Evolutionary conservation across 53 echinoderm and acorn worm species (phyloP), one percentile per base, ranked within the genome.

Genomic region (Paracentrotus lividus): DNA sequence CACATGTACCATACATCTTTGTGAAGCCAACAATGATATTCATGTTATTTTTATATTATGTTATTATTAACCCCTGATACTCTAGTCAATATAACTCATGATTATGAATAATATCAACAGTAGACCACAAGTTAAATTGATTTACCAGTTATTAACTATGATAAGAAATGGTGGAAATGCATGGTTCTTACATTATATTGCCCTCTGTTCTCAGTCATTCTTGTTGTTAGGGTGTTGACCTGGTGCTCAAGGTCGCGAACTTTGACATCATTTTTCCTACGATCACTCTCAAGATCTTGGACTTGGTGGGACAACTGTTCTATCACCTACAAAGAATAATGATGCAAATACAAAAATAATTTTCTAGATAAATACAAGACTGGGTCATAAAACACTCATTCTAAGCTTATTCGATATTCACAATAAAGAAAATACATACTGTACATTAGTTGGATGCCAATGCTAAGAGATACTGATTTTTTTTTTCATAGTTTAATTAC

Each of bases 131-230:
- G 7, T 57, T 57, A 21, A 57, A 57, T 57, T n/a, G n/a, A n/a
- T n/a, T n/a, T n/a, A n/a, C n/a, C n/a, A n/a, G n/a, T n/a, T 57
- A 57, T 8, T 4, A 20, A 57, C 8, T 57, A 14, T 57, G 57
- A 57, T 57, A 51, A 8, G 18, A 57, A 57, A 15, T 57, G 8
- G 31, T 64, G 16, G 21, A 40, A 72, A 72, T 16, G 36, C 20
- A 18, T 10, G 4, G 33, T 29, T 34, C 49, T 55, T 33, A 86
- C 86, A 86, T 56, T 55, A 56, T 86, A 56, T 56, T 96, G 95
- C 57, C 97, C 95, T 5, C 99, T 97, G 65, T 93, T 87, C 57
- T 96, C 97, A 36, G 87, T 88, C 49, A 99, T 93, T 76, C 99
- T 93, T 31, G 89, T 49, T 18, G 93, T 93, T 2, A 99, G 91